phyloP scores from a whole-genome alignment of 2,888 invertebrate species.

The Protonemura montana region DNA sequence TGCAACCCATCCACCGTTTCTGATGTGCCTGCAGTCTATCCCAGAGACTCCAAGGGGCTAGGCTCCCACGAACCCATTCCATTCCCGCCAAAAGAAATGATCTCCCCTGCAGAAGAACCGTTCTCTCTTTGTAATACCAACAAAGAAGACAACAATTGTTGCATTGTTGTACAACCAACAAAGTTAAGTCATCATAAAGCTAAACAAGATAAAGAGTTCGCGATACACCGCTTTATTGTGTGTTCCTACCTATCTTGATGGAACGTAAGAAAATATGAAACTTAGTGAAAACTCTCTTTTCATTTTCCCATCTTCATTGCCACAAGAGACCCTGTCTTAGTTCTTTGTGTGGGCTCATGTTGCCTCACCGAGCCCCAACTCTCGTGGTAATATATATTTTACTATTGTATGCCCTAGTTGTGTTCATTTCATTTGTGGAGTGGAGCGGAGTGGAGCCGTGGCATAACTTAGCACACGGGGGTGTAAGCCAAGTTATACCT shows the following conservation, averaged over 20 bases:
- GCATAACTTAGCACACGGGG: constrained; percentile 28
- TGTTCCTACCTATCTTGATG: constrained; percentile 44
- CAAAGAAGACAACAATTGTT: constrained; percentile 43
- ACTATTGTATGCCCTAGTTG: constrained; percentile 33
- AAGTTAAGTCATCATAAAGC: constrained; percentile 27
- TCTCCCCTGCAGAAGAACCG: neutral
- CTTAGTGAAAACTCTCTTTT: constrained; percentile 8
- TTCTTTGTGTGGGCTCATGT: constrained; percentile 46
- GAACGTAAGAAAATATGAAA: constrained; percentile 36
- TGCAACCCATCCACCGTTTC: neutral
- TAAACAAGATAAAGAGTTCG: constrained; percentile 44
- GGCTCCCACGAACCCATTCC: neutral
- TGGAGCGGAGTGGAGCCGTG: neutral
- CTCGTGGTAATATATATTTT: constrained; percentile 33
- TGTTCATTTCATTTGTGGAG: constrained; percentile 35
- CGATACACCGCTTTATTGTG: constrained; percentile 35
- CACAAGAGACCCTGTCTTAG: constrained; percentile 44
- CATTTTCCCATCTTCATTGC: constrained; percentile 43
- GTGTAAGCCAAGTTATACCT: neutral
- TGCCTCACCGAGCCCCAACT: constrained; percentile 21
- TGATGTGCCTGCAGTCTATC: neutral
- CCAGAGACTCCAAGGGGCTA: neutral
- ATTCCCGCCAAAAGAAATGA: neutral
- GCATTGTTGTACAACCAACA: constrained; percentile 42
- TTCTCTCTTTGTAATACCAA: constrained; percentile 24